Evolutionary conservation across 2,888 invertebrate species (phyloP), one percentile per base, ranked within the genome.

Genomic region (Tanypteryx hageni): DNA sequence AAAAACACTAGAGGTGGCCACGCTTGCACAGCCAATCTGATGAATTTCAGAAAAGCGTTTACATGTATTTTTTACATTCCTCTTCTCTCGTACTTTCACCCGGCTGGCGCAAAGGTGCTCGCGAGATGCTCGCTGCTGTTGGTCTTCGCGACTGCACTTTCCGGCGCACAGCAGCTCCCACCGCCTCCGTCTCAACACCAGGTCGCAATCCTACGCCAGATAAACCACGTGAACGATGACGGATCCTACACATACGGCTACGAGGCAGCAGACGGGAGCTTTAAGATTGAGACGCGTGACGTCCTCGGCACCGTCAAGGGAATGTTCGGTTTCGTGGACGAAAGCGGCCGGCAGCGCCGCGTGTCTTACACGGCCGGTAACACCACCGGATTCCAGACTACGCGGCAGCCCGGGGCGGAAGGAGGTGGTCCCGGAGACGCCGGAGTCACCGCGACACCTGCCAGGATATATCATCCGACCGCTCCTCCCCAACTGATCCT

Each of bases 231-330:
- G 4, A 98, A 98, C 94, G 97, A 97, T 92, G 98, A 98, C 94
- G 98, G 98, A 58, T 97, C 98, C 0, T 98, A 98, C 94, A 98
- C 98, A 0, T 97, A 97, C 93, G 98, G 98, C 0, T 98, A 97
- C 94, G 98, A 98, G 95, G 97, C 98, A 4, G 98, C 97, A 91
- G 98, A 98, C 94, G 98, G 98, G 7, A 97, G 97, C 0, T 98
- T 98, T 95, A 98, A 98, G 95, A 97, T 98, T 92, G 98, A 98
- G 95, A 98, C 97, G 94, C 96, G 98, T 93, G 97, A 97, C 95
- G 97, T 97, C 89, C 95, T 97, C 93, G 98, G 98, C 13, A 97
- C 97, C 94, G 97, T 98, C 93, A 98, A 97, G 95, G 98, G 98
- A 81, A 98, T 98, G 92, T 98, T 97, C 94, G 98, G 98, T 83